A percentile compares a stretch with the other conserved stretches of the same genome.
Evolutionary conservation across 2,797 vertebrate genomes (phyloP).

Genomic region (Coregonus sp.): DNA sequence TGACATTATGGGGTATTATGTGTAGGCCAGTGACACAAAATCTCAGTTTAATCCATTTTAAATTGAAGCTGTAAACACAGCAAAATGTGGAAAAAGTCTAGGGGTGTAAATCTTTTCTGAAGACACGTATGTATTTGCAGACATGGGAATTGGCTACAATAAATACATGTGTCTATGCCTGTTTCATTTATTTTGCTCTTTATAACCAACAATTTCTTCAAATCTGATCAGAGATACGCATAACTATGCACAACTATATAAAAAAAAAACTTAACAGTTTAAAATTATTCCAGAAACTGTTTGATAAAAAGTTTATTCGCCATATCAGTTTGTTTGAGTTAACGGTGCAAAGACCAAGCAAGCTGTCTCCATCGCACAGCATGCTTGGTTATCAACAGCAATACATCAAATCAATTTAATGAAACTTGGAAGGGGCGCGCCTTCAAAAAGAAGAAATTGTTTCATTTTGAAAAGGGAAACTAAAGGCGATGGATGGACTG

Average conservation of each 20-base stretch:
- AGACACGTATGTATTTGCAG: too few relatives aligned
- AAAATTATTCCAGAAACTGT: not conserved
- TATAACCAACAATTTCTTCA: not conserved
- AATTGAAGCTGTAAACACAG: too few relatives aligned
- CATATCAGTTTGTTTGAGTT: slow-evolving; percentile 16
- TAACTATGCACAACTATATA: not conserved
- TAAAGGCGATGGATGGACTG: slow-evolving; percentile 24
- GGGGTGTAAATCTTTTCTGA: too few relatives aligned
- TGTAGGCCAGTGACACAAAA: too few relatives aligned
- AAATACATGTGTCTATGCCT: not conserved
- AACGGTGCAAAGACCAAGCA: slow-evolving; percentile 17
- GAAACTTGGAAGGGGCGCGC: slow-evolving; percentile 29
- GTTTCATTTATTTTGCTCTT: not conserved
- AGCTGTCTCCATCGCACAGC: slow-evolving; percentile 6
- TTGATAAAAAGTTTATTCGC: slow-evolving; percentile 11
- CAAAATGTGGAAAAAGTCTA: too few relatives aligned
- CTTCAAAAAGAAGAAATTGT: slow-evolving; percentile 18
- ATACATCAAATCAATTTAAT: slow-evolving; percentile 47
- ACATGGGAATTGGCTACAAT: not conserved
- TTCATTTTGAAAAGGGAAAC: slow-evolving; percentile 24
- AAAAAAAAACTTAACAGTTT: not conserved
- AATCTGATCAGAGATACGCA: not conserved
- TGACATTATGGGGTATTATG: too few relatives aligned
- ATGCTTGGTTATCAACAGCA: slow-evolving; percentile 33
- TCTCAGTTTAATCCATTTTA: too few relatives aligned